Percentiles rank a stretch among this genome's conserved stretches.
phyloP scores from a whole-genome alignment of 2,797 vertebrate genomes.

The Gastrophryne carolinensis region DNA sequence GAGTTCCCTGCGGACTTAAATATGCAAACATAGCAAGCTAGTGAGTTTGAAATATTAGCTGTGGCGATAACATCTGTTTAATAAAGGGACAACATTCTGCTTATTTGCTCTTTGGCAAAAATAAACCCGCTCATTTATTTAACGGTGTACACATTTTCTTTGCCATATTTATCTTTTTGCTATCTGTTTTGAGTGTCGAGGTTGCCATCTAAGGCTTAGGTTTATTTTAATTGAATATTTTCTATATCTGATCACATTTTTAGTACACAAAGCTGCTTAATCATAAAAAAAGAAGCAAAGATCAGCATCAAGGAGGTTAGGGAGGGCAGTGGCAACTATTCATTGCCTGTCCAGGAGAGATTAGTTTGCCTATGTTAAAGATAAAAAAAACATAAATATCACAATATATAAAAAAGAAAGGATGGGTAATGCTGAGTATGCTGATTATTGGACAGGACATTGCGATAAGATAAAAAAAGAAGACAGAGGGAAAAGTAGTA shows the following conservation, averaged over 20 bases:
- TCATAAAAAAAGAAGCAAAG: not conserved
- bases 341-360: too few relatives aligned
- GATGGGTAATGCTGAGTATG: too few relatives aligned
- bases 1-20: conserved; percentile 32
- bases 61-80: conserved; percentile 50
- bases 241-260: not conserved
- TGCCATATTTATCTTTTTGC: not conserved
- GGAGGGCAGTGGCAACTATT: too few relatives aligned
- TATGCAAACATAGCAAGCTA: conserved; percentile 36
- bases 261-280: not conserved
- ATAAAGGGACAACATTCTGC: conserved; percentile 49
- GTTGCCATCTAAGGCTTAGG: too few relatives aligned
- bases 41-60: conserved; percentile 49
- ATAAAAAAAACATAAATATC: too few relatives aligned
- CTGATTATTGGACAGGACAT: too few relatives aligned
- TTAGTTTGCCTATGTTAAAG: too few relatives aligned
- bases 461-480: not conserved
- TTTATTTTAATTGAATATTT: not conserved
- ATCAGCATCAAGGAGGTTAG: too few relatives aligned
- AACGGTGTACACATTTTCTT: not conserved
- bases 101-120: conserved; percentile 44
- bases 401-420: too few relatives aligned
- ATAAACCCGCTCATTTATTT: conserved; percentile 32
- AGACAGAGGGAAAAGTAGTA: not conserved
- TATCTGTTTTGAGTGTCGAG: too few relatives aligned